Conservation (phyloP, 2,113 vertebrate genomes). For the Myocastor coypus region DNA sequence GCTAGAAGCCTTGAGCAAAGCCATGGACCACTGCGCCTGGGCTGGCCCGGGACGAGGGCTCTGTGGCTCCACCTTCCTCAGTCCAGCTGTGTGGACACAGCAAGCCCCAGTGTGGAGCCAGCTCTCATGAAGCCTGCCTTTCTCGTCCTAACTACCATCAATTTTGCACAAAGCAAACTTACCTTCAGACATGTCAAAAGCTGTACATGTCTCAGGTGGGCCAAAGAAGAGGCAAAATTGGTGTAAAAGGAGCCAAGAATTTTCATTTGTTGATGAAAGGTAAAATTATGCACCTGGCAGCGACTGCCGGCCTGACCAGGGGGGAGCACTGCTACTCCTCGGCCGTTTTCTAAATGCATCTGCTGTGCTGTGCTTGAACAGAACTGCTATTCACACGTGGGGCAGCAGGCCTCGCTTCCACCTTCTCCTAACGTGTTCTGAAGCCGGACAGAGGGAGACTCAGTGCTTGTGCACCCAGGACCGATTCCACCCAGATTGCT, state of each 20-base stretch:
- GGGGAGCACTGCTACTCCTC: not conserved
- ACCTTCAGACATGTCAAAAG: slow-evolving; percentile 61
- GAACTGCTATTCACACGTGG: not conserved
- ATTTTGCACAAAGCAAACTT: slow-evolving; percentile 39
- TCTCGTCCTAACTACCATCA: slow-evolving; percentile 4
- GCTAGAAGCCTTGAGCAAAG: not conserved
- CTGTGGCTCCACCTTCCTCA: fast-evolving
- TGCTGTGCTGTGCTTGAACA: not conserved
- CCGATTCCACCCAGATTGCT: not conserved
- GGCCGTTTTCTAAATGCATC: not conserved
- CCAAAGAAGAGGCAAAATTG: slow-evolving; percentile 5
- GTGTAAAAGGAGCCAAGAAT: slow-evolving; percentile 61
- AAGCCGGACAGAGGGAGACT: not conserved
- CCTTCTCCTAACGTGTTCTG: not conserved
- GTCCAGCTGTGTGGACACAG: not conserved
- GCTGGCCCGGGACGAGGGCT: not conserved
- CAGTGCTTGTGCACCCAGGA: not conserved
- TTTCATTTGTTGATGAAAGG: slow-evolving; percentile 65
- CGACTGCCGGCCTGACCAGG: fast-evolving
- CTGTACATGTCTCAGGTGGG: slow-evolving; percentile 60
- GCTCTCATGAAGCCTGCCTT: not conserved
- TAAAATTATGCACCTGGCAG: slow-evolving; percentile 36
- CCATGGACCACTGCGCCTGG: fast-evolving
- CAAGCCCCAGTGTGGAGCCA: fast-evolving
- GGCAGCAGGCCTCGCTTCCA: not conserved